phyloP scores from a whole-genome alignment of 2,113 vertebrate species.

The Pseudorectes ferrugineus region DNA sequence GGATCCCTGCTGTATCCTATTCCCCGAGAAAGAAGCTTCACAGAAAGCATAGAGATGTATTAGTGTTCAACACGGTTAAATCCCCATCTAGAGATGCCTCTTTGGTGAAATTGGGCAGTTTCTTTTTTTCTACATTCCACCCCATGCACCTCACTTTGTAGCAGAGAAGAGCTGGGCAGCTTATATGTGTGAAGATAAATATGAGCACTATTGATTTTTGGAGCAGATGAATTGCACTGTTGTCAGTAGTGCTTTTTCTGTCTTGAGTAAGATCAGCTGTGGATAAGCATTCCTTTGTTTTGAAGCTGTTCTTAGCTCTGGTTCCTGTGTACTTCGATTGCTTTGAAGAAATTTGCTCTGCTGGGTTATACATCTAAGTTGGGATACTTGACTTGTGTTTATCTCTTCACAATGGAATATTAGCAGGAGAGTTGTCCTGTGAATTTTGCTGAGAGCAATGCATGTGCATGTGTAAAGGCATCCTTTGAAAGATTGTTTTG shows the following conservation, averaged over 20 bases:
- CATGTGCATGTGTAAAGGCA: background rate
- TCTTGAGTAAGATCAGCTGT: background rate
- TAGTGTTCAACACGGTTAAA: background rate
- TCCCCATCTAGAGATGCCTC: accelerated
- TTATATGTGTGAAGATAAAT: background rate
- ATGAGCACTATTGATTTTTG: background rate
- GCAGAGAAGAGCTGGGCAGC: background rate
- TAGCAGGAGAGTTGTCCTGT: background rate
- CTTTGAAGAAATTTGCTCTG: background rate
- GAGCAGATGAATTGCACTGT: background rate
- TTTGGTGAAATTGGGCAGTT: background rate
- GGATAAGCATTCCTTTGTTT: background rate
- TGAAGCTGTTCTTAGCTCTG: background rate
- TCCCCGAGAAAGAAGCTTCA: background rate
- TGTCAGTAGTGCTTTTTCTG: background rate
- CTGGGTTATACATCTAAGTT: background rate
- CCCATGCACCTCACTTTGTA: background rate
- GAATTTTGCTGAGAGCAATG: background rate
- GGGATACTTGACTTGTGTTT: background rate
- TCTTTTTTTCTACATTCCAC: background rate
- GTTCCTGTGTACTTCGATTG: background rate
- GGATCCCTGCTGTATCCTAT: background rate
- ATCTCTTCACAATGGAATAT: background rate
- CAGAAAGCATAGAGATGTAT: background rate
- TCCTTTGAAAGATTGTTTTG: background rate